Evolutionary conservation across 2,113 vertebrate species (phyloP).

Genomic region (Megaceryle torquata): DNA sequence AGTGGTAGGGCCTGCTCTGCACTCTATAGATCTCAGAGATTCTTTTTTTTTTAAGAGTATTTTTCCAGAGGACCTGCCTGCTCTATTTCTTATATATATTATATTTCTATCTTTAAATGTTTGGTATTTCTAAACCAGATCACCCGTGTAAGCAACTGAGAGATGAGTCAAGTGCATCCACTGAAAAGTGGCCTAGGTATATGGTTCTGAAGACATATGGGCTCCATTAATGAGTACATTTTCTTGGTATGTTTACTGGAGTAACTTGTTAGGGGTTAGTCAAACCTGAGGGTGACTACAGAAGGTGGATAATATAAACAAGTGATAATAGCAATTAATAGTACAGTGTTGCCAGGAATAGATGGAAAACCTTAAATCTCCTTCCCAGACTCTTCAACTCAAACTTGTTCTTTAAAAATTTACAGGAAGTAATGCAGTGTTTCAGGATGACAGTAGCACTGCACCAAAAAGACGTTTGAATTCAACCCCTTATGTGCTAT

Average conservation of each 20-base stretch:
- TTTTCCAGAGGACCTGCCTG: background rate
- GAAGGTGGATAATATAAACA: background rate
- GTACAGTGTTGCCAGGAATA: background rate
- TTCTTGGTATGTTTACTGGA: background rate
- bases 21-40: background rate
- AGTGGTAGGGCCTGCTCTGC: background rate
- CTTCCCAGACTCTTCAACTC: background rate
- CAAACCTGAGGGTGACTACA: background rate
- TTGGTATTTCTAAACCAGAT: background rate
- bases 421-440: background rate
- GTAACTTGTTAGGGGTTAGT: background rate
- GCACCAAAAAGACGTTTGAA: background rate
- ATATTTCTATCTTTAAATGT: background rate
- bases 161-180: background rate
- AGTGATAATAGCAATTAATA: background rate
- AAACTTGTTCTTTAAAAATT: background rate
- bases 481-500: background rate
- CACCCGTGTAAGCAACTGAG: background rate
- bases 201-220: background rate
- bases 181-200: background rate
- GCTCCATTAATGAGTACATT: background rate
- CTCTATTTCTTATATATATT: background rate
- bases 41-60: background rate
- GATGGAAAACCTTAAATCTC: background rate
- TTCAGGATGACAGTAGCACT: background rate